Percentiles rank a stretch among this genome's conserved stretches.
Evolutionary conservation across 2,113 vertebrate species (phyloP).

Genomic region (Gobius niger): DNA sequence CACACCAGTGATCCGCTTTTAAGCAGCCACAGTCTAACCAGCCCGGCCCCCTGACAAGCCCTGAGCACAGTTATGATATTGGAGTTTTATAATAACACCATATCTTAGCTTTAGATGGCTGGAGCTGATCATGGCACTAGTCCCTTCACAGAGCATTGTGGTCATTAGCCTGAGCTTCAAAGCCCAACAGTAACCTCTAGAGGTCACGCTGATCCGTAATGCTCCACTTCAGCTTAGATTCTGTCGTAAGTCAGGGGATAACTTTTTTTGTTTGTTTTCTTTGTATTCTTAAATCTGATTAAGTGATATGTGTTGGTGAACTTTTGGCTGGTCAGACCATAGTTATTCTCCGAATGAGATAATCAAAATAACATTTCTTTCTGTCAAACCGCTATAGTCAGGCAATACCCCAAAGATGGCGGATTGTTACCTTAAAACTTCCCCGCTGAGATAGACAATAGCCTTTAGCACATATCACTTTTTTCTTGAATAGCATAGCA

Average conservation of each 20-base stretch:
- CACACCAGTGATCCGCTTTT: conserved; percentile 28
- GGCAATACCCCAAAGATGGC: too few species aligned
- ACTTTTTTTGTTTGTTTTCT: conserved; percentile 30
- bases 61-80: conserved; percentile 23
- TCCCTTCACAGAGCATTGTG: conserved; percentile 34
- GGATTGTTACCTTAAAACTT: too few species aligned
- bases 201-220: conserved; percentile 59
- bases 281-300: conserved; percentile 55
- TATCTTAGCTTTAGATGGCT: conserved; percentile 45
- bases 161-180: conserved; percentile 53
- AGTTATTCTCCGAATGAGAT: conserved; percentile 1
- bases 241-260: conserved; percentile 38
- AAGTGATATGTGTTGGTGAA: conserved; percentile 35
- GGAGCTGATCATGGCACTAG: conserved; percentile 25
- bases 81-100: conserved; percentile 36
- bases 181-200: conserved; percentile 41
- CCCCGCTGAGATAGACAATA: too few species aligned
- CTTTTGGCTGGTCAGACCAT: conserved; percentile 19
- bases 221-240: conserved; percentile 48
- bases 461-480: too few species aligned
- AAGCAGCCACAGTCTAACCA: conserved; percentile 40
- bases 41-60: conserved; percentile 19
- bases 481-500: too few species aligned
- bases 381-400: not conserved
- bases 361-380: conserved; percentile 3